phyloP scores from a whole-genome alignment of 2,113 vertebrate genomes.

The Balaenoptera acutorostrata region DNA sequence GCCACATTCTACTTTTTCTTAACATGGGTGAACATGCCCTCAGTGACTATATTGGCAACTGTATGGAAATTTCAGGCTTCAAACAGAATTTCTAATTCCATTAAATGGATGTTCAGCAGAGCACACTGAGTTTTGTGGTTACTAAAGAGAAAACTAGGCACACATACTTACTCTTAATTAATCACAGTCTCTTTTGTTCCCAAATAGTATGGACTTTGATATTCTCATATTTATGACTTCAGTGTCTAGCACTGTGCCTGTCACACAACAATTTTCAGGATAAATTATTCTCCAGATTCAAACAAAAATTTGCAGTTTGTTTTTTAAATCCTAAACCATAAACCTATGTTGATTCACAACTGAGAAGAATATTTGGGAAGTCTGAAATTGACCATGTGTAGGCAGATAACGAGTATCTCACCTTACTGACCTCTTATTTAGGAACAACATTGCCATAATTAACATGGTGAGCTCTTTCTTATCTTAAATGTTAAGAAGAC shows the following conservation, averaged over 20 bases:
- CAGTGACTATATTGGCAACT: conserved; percentile 41
- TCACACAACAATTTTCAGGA: background rate
- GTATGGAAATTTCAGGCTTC: conserved; percentile 43
- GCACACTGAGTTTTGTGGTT: background rate
- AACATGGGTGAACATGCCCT: background rate
- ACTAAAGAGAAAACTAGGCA: background rate
- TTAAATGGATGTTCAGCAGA: background rate
- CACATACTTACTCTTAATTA: background rate
- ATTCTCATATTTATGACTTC: background rate
- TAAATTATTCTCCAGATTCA: background rate
- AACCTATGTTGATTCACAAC: background rate
- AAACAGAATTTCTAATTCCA: conserved; percentile 51
- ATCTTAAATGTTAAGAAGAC: background rate
- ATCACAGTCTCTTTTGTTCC: background rate
- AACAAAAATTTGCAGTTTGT: background rate
- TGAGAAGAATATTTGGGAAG: background rate
- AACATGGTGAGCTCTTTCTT: background rate
- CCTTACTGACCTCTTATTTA: background rate
- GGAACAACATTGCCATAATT: background rate
- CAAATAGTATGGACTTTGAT: background rate
- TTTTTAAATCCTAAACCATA: background rate
- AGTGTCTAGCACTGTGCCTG: background rate
- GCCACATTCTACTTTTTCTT: conserved; percentile 38
- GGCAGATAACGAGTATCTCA: background rate
- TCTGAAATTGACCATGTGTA: background rate